Base-by-base conservation (phyloP, 2,113 vertebrate genomes). In the Sebastes fasciatus region DNA sequence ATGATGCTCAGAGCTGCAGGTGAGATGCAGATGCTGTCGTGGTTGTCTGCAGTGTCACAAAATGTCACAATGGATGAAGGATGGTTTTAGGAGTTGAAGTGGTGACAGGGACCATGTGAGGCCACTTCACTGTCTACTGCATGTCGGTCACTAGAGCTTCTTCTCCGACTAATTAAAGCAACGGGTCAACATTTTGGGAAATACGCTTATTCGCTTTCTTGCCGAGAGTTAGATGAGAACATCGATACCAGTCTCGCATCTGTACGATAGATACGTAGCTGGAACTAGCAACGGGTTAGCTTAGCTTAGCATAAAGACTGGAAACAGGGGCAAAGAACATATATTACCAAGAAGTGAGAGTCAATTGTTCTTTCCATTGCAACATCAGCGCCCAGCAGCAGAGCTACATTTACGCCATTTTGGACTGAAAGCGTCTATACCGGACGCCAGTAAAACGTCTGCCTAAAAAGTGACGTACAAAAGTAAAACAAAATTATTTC, bases 1-100 rank as follows among this genome's bases (percentile, higher is more conserved):
- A 82, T 87, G 77, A 82, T 63, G 89, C 74, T 70, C 49, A 13
- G 34, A 42, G 49, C 51, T 42, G 68, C 49, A 12, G 62, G 43
- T 67, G 67, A 23, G 64, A 48, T 23, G 26, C 49, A 12, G 49
- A 42, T 45, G 21, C 62, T 61, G 26, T 13, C 17, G 54, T 23
- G 45, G 46, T 64, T 57, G 40, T 74, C 70, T 26, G 68, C 34
- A 48, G 40, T 60, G 71, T 78, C 26, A 26, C 64, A 78, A 70
- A 79, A 67, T 66, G 73, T 58, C 77, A 76, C 55, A 74, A 48
- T 71, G 40, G 66, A 83, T 61, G 55, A 11, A 5, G 21, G 16
- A 52, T 46, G 43, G 51, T 58, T 65, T 58, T 67, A 63, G 58
- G 6, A 69, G 21, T 4, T 19, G 23, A 84, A 58, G 75, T 19